These are phyloP conservation scores for Hermetia illucens DNA, from an alignment of 1,140 invertebrate genomes.

Conservation along the genomic window DNA sequence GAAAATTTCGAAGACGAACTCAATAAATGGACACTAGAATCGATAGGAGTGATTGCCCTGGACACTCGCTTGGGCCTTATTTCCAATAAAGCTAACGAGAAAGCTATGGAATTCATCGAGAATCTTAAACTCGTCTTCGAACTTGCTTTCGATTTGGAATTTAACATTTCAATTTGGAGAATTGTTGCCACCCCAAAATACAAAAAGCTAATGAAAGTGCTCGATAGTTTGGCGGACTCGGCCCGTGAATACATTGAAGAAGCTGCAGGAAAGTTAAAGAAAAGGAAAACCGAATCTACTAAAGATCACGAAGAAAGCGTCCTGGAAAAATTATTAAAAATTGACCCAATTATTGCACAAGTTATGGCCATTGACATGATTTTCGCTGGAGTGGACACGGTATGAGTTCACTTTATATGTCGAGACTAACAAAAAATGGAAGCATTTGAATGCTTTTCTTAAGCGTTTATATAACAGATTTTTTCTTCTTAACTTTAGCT, in stretches of 20 bases:
- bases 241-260: neutral
- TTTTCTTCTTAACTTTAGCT: neutral
- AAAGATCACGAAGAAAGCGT: slow-evolving; percentile 21
- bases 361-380: slow-evolving; percentile 53
- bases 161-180: slow-evolving; percentile 43
- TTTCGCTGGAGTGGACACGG: slow-evolving; percentile 55
- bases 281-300: slow-evolving; percentile 12
- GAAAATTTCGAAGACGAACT: slow-evolving; percentile 40
- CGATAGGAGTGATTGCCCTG: slow-evolving; percentile 46
- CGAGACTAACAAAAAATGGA: no score
- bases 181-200: slow-evolving; percentile 36
- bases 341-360: slow-evolving; percentile 37
- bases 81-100: no score
- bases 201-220: slow-evolving; percentile 34
- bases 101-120: no score
- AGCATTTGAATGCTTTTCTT: no score
- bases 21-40: slow-evolving; percentile 51
- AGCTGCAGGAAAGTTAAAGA: slow-evolving; percentile 16
- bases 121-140: slow-evolving; percentile 42
- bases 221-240: slow-evolving; percentile 11
- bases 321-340: slow-evolving; percentile 38
- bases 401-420: no score
- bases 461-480: neutral
- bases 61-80: slow-evolving; percentile 45
- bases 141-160: slow-evolving; percentile 38